Base-by-base conservation (phyloP, 2,888 invertebrate species). In the Rugalucina vietnamica region DNA sequence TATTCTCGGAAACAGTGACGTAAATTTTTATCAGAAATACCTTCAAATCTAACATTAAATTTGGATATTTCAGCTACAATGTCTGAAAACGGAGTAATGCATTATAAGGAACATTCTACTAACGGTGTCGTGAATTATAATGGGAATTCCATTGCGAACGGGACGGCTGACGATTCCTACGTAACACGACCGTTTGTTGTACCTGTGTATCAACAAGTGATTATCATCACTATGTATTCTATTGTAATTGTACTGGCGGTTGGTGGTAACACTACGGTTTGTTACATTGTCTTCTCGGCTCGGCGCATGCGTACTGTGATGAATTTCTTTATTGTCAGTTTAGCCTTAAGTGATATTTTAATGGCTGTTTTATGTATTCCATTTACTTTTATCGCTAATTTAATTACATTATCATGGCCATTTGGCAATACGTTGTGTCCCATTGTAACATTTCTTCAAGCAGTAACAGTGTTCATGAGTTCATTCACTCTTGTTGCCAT, bases 401-500 rank as follows among this genome's bases (percentile, higher is more conserved):
- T 97, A 74, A 96, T 98, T 89, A 95, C 98, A 60, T 97, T 94
- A 93, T 97, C 97, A 93, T 98, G 98, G 98, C 98, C 98, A 0
- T 98, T 98, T 93, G 98, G 98, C 0, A 95, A 96, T 27, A 95
- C 96, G 54, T 96, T 98, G 95, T 98, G 98, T 94, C 97, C 97
- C 85, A 95, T 97, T 50, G 98, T 98, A 89, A 97, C 97, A 95
- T 98, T 97, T 94, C 96, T 97, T 0, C 98, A 98, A 94, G 95
- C 93, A 0, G 93, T 94, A 29, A 91, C 94, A 0, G 95, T 95
- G 21, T 95, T 95, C 81, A 97, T 98, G 82, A 97, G 97, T 93
- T 98, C 98, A 1, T 98, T 98, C 94, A 98, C 98, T 0, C 95
- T 98, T 91, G 97, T 98, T 39, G 98, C 98, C 50, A 98, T 98